These are phyloP conservation scores for Ophioninae sp. DNA, from an alignment of 2,888 invertebrate genomes.

Conservation along the genomic window DNA sequence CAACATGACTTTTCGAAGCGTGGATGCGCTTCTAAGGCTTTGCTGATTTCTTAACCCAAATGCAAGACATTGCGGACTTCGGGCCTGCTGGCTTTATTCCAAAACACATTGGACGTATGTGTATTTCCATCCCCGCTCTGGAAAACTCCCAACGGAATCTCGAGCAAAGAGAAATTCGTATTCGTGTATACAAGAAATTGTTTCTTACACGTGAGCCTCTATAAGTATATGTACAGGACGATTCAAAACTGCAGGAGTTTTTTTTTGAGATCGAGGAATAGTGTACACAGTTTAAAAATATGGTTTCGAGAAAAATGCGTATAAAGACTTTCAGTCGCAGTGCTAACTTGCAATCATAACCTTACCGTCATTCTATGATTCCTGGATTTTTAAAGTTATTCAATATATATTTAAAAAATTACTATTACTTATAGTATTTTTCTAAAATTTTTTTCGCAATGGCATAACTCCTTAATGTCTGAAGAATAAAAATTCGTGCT, in stretches of 20 bases:
- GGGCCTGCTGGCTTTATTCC: slow-evolving; percentile 71
- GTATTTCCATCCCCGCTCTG: slow-evolving; percentile 45
- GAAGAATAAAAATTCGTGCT: no score
- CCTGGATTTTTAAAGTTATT: no score
- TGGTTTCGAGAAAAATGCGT: no score
- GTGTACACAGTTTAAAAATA: no score
- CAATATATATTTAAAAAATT: no score
- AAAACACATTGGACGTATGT: slow-evolving; percentile 67
- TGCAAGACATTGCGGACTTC: slow-evolving; percentile 68
- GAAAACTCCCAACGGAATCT: slow-evolving; percentile 44
- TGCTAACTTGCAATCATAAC: no score
- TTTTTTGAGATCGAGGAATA: neutral
- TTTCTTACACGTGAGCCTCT: slow-evolving; percentile 53
- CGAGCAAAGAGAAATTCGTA: slow-evolving; percentile 57
- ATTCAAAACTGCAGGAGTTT: neutral
- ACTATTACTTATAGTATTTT: no score
- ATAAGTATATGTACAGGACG: neutral
- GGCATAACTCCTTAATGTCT: no score
- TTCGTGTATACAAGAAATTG: slow-evolving; percentile 64
- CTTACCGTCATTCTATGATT: no score
- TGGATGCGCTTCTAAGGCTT: slow-evolving; percentile 15
- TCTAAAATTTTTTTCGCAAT: no score
- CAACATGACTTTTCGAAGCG: neutral
- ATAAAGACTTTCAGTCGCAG: no score
- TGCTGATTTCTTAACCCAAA: slow-evolving; percentile 66